phyloP scores from a whole-genome alignment of 2,888 invertebrate species.

The Tipula helvola region DNA sequence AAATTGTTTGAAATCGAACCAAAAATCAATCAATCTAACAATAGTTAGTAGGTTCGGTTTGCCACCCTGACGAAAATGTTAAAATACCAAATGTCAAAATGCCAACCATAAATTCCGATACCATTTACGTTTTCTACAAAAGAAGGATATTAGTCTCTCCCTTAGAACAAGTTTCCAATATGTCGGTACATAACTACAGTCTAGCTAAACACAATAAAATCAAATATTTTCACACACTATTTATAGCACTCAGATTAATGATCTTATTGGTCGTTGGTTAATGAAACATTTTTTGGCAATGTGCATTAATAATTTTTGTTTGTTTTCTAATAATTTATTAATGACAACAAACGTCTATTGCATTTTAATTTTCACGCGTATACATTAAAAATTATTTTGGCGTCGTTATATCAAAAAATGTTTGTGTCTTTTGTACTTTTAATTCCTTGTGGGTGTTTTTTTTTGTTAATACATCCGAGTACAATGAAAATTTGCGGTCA shows the following conservation, averaged over 20 bases:
- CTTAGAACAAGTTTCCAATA: too few relatives aligned
- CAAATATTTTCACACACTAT: too few relatives aligned
- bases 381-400: not conserved
- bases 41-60: too few relatives aligned
- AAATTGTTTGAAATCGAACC: too few relatives aligned
- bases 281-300: not conserved
- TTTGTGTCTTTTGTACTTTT: not conserved
- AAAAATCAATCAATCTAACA: too few relatives aligned
- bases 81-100: too few relatives aligned
- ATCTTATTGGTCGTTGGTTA: not conserved
- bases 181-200: too few relatives aligned
- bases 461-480: not conserved
- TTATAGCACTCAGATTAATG: not conserved
- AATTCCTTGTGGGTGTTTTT: not conserved
- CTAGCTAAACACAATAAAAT: too few relatives aligned
- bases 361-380: not conserved
- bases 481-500: not conserved
- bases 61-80: too few relatives aligned
- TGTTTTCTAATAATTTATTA: not conserved
- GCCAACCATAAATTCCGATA: too few relatives aligned
- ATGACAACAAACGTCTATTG: not conserved
- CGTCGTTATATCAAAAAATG: not conserved
- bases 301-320: not conserved
- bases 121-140: too few relatives aligned
- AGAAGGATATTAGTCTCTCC: too few relatives aligned